These are phyloP conservation scores for Ptychoptera albimana DNA, from an alignment of 2,888 invertebrate species.

Conservation along the genomic window DNA sequence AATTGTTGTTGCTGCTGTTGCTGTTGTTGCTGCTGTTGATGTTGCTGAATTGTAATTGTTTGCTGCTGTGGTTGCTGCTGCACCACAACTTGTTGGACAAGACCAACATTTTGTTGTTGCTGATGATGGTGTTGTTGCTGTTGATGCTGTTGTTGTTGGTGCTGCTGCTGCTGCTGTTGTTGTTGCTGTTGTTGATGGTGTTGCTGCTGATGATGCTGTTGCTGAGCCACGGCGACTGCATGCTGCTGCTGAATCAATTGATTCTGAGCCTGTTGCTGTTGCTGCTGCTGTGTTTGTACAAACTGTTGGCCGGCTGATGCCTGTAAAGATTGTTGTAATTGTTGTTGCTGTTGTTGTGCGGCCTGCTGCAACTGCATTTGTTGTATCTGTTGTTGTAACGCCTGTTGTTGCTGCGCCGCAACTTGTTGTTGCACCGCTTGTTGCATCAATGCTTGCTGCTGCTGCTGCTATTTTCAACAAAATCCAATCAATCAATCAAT, in stretches of 20 bases:
- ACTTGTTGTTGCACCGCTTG: constrained; percentile 20
- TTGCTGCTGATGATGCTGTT: constrained; percentile 18
- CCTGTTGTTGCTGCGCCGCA: constrained; percentile 21
- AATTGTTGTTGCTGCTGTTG: constrained; percentile 38
- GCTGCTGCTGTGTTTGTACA: constrained; percentile 35
- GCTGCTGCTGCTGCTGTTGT: constrained; percentile 18
- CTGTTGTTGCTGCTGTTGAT: constrained; percentile 22
- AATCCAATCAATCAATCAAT: not conserved
- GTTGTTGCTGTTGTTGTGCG: constrained; percentile 14
- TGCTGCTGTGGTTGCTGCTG: not conserved
- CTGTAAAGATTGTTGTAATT: constrained; percentile 17
- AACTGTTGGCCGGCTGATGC: constrained; percentile 26
- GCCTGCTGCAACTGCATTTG: constrained; percentile 16
- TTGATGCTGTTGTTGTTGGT: constrained; percentile 11
- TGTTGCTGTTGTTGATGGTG: constrained; percentile 20
- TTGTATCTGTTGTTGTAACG: constrained; percentile 19
- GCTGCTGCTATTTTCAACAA: too few relatives aligned
- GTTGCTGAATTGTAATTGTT: not conserved
- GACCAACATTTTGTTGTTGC: constrained; percentile 17
- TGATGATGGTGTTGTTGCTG: constrained; percentile 18
- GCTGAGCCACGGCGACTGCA: constrained; percentile 19
- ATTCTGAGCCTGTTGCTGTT: constrained; percentile 32
- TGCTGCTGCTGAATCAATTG: constrained; percentile 32
- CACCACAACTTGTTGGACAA: constrained; percentile 1
- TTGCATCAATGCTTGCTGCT: constrained; percentile 16